Evolutionary conservation across 2,113 vertebrate genomes (phyloP), one percentile per base, ranked within the genome.

Genomic region (Oceanites oceanicus): DNA sequence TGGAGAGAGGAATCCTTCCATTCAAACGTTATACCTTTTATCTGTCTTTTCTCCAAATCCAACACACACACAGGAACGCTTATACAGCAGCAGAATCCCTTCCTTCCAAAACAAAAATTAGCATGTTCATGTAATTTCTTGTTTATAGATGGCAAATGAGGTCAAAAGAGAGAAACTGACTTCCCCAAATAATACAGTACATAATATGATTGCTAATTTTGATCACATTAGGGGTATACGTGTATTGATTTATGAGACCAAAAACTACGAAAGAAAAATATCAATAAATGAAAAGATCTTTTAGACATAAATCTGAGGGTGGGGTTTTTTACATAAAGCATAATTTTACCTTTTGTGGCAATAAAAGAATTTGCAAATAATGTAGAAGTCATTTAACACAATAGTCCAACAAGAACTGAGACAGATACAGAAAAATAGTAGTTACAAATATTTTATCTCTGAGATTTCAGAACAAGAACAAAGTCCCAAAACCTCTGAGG

Each of bases 31-130:
- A 16, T 22, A 36, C 5, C 10, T 86, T 66, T 74, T 44, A 55
- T 42, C 27, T 52, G 3, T 55, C 5, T 79, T 73, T 82, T 82
- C 42, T 42, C 15, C 22, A 75, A 92, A 68, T 15, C 4, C 15
- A 59, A 17, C 4, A 5, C 5, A 11, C 4, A 7, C 2, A 5
- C 1, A 9, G 0, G 0, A 62, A 50, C 0, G 0, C 6, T 78
- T 68, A 11, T 18, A n/a, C 4, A 88, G 18, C 14, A 88, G 15
- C 27, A 70, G 34, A 75, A 88, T 56, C 11, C 25, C 9, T 71
- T 58, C 8, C 10, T 59, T 90, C 13, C 1, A 68, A 42, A 76
- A 40, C 8, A 49, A 66, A 82, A 50, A 27, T 11, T 10, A 71
- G 1, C 4, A 22, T 44, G 2, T 56, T 63, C 17, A 23, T n/a